A percentile compares a stretch with the other conserved stretches of the same genome.
phyloP scores from a whole-genome alignment of 2,888 invertebrate species.

The Steromphala cineraria region DNA sequence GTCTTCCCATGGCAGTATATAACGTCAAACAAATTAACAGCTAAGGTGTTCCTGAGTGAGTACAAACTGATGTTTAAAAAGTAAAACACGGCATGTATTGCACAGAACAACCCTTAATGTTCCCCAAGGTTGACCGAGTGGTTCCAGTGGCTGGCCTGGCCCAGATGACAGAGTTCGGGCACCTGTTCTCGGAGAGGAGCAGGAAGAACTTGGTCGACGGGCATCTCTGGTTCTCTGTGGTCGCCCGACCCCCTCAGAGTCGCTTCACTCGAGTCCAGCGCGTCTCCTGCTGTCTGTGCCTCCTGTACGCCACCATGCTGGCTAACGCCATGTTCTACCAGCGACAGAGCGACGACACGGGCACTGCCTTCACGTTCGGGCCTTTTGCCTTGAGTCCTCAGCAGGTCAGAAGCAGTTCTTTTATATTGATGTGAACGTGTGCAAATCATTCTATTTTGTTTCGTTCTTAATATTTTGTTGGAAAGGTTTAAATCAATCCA shows the following conservation, averaged over 20 bases:
- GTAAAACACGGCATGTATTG: too few relatives aligned
- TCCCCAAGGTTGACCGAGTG: conserved; percentile 76
- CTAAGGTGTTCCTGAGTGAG: too few relatives aligned
- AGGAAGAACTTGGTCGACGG: conserved; percentile 76
- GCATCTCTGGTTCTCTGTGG: conserved; percentile 78
- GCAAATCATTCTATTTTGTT: too few relatives aligned
- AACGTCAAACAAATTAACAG: too few relatives aligned
- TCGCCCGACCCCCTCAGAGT: conserved; percentile 76
- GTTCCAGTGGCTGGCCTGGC: conserved; percentile 76
- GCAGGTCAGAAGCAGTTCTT: too few relatives aligned
- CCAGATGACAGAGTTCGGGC: conserved; percentile 76
- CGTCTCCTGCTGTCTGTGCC: conserved; percentile 76
- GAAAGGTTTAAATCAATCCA: too few relatives aligned
- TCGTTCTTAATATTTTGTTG: too few relatives aligned
- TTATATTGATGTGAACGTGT: background rate
- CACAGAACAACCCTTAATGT: too few relatives aligned
- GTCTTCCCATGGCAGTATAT: too few relatives aligned
- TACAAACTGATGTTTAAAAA: too few relatives aligned
- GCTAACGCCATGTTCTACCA: conserved; percentile 78
- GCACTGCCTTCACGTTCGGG: conserved; percentile 72
- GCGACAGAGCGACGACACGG: conserved; percentile 41
- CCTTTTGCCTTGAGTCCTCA: conserved; percentile 76
- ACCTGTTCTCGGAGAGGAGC: conserved; percentile 75
- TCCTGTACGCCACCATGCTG: conserved; percentile 77
- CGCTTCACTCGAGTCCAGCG: conserved; percentile 77